Base-by-base conservation (phyloP, 2,113 vertebrate species). In the zebrafish (Danio rerio) region DNA sequence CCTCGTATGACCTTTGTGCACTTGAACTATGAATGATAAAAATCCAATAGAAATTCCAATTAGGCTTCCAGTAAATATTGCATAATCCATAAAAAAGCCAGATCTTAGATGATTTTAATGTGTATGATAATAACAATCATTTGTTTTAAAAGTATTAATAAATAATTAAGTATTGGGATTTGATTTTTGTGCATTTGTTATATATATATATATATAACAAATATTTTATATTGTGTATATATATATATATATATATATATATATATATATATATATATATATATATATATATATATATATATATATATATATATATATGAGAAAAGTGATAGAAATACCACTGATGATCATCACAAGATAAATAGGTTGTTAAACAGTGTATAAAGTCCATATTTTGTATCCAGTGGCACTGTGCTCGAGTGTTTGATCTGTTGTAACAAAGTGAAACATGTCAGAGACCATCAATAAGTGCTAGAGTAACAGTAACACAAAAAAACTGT, bases 361-460 rank as follows among this genome's bases (percentile, higher is more conserved):
- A 31, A 31, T 31, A 31, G 1, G 31, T 31, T 31, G 31, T 31
- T 31, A 31, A 31, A 31, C 31, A n/a, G 42, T 68, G 42, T n/a
- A 66, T 55, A 42, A 58, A 47, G 42, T 59, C n/a, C 11, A 47
- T 45, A 15, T 15, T 75, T 20, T 75, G 72, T 47, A 47, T 21
- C 9, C 55, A 59, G 55, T 20, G 16, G 18, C 16, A 10, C 18
- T 69, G 55, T 83, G 55, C 55, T 65, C 7, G 4, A 43, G 2
- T 47, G 9, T 53, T 76, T 31, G 55, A 68, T 42, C 52, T 70
- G 55, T 56, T 11, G 71, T 78, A 84, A 59, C 12, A 9, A 55
- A 45, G 15, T 62, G 71, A 78, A 81, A 81, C 8, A 9, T 53
- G 47, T 49, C 56, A 49, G 78, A 58, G 78, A 70, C 78, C 53